Conservation (phyloP, 1,140 invertebrate species). For the Trachelipus rathkii region DNA sequence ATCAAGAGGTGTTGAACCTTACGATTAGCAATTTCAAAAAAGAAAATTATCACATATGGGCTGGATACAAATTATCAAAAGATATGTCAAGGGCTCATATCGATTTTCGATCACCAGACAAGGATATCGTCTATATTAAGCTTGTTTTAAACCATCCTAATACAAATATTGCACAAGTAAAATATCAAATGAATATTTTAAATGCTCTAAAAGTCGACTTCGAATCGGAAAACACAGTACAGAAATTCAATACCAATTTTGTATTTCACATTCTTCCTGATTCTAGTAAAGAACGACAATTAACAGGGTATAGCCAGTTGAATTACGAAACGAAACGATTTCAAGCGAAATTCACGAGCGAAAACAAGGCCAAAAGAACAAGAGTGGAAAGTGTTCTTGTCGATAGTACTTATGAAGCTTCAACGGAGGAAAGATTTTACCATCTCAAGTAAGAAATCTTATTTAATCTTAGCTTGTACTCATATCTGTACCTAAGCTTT, state of each 20-base stretch:
- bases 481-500: too few species aligned
- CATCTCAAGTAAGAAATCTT: not conserved
- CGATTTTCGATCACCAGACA: not conserved
- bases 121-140: not conserved
- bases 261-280: not conserved
- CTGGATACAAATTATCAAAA: not conserved
- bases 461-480: too few species aligned
- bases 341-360: not conserved
- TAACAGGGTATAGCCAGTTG: not conserved
- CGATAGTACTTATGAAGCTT: not conserved
- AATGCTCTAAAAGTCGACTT: not conserved
- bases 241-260: not conserved
- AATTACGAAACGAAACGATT: not conserved
- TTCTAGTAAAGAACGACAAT: not conserved
- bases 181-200: not conserved
- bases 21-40: not conserved
- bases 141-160: too few species aligned
- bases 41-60: not conserved
- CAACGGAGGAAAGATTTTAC: not conserved
- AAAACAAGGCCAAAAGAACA: not conserved
- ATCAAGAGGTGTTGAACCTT: not conserved
- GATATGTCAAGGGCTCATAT: not conserved
- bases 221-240: not conserved
- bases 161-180: too few species aligned
- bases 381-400: not conserved